A percentile compares a stretch with the other conserved stretches of the same genome.
phyloP scores from a whole-genome alignment of 2,888 invertebrate genomes.

The Cosmia pyralina region DNA sequence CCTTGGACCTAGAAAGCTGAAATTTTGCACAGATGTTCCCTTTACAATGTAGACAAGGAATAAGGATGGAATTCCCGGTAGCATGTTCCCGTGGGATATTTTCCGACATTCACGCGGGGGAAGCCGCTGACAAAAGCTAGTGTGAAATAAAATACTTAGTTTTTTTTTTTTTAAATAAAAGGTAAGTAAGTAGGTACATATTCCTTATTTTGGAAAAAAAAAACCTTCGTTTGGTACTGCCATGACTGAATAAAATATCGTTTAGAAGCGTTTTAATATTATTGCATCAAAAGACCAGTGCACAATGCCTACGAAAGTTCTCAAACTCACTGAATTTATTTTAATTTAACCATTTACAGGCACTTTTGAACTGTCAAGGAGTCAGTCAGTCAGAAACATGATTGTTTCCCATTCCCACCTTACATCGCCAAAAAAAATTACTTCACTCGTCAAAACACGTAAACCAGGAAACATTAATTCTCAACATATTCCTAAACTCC shows the following conservation, averaged over 20 bases:
- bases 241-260: neutral
- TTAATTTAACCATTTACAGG: no score
- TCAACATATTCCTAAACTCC: constrained; percentile 24
- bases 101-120: no score
- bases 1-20: no score
- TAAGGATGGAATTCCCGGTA: no score
- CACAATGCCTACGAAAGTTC: neutral
- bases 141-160: no score
- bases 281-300: neutral
- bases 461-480: constrained; percentile 13
- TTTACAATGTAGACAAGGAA: no score
- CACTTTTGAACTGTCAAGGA: neutral
- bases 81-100: no score
- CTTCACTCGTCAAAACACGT: neutral
- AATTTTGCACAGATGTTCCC: no score
- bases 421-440: neutral
- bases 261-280: neutral
- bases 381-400: neutral
- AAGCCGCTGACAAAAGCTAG: no score
- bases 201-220: neutral
- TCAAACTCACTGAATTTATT: neutral
- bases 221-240: neutral
- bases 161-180: no score
- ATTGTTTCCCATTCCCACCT: neutral
- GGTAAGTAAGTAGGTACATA: neutral